These are phyloP conservation scores for Drosophila seclusa DNA, from an alignment of 2,888 invertebrate species.

Conservation along the genomic window DNA sequence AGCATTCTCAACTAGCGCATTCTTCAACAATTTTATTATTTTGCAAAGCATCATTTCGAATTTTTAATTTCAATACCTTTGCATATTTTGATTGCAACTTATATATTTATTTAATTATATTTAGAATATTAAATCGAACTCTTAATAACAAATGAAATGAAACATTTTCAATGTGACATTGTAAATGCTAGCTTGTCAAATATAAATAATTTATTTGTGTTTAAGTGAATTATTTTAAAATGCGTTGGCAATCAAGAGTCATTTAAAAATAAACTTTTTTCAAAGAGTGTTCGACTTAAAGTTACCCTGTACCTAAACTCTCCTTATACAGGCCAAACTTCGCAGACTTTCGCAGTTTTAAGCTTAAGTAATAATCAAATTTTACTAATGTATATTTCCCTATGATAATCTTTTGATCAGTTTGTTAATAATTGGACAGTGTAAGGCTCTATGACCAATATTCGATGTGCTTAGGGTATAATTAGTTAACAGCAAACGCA, in stretches of 20 bases:
- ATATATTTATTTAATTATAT: background rate
- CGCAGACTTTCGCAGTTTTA: background rate
- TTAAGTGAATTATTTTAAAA: background rate
- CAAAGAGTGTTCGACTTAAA: background rate
- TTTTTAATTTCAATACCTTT: background rate
- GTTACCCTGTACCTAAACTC: background rate
- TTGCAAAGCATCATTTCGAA: background rate
- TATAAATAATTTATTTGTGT: background rate
- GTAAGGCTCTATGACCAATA: too few relatives aligned
- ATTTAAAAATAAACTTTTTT: background rate
- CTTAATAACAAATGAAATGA: background rate
- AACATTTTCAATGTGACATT: background rate
- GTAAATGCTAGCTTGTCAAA: background rate
- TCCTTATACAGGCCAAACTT: too few relatives aligned
- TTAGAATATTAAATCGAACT: background rate
- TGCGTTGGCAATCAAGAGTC: background rate
- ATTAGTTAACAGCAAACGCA: slow-evolving; percentile 13
- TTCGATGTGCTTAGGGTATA: slow-evolving; percentile 21
- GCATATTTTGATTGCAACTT: background rate
- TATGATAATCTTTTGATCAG: background rate
- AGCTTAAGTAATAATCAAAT: background rate
- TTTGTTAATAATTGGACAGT: too few relatives aligned
- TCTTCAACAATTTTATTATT: background rate
- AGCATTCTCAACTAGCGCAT: background rate
- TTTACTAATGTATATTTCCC: background rate